A percentile compares a stretch with the other conserved stretches of the same genome.
phyloP scores from a whole-genome alignment of 2,113 vertebrate species.

The Megaceryle torquata region DNA sequence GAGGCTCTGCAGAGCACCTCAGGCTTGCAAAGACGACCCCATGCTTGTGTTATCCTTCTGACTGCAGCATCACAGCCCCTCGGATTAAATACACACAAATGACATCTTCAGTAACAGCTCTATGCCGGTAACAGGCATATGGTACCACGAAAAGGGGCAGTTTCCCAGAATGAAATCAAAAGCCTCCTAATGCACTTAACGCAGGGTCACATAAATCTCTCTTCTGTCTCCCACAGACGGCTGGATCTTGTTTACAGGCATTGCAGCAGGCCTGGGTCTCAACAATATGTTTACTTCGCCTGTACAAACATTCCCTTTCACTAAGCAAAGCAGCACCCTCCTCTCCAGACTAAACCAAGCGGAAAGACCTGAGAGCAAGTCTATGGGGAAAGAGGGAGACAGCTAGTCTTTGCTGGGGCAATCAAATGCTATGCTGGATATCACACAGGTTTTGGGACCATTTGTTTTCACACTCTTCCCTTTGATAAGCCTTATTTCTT shows the following conservation, averaged over 20 bases:
- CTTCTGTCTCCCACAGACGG: constrained; percentile 35
- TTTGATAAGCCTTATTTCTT: background rate
- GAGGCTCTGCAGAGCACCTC: background rate
- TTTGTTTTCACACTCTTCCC: background rate
- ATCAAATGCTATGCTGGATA: background rate
- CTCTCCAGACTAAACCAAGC: background rate
- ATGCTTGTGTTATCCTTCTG: background rate
- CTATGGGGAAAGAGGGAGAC: background rate
- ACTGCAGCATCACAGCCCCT: background rate
- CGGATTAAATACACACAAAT: background rate
- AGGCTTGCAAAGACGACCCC: background rate
- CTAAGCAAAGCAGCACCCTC: background rate
- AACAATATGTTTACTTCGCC: constrained; percentile 48
- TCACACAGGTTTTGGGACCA: background rate
- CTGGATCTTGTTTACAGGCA: constrained; percentile 55
- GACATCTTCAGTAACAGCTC: background rate
- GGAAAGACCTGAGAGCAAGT: background rate
- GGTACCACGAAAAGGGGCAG: constrained; percentile 4
- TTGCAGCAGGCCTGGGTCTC: constrained; percentile 54
- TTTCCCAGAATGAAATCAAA: constrained; percentile 57
- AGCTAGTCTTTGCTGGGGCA: background rate
- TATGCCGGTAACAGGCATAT: background rate
- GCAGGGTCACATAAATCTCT: constrained; percentile 53
- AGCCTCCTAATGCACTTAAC: constrained; percentile 54
- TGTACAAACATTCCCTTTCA: constrained; percentile 16